These are phyloP conservation scores for Forbesichthys papilliferus DNA, from an alignment of 2,113 vertebrate species.

Conservation along the genomic window DNA sequence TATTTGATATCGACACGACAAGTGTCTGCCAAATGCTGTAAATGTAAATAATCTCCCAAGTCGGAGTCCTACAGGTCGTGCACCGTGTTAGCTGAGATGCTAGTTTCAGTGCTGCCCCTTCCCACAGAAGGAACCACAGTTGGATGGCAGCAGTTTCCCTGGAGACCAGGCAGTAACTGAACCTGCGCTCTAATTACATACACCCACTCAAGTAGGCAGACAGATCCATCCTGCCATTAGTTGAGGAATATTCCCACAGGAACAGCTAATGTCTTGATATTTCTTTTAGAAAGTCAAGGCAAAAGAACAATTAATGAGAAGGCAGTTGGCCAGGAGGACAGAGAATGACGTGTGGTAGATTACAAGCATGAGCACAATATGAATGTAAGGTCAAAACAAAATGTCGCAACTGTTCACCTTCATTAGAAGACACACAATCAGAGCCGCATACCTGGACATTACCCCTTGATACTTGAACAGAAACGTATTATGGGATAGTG, in stretches of 20 bases:
- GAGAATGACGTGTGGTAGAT: background rate
- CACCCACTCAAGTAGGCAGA: conserved; percentile 38
- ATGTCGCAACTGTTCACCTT: conserved; percentile 4
- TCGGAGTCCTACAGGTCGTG: background rate
- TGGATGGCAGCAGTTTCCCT: conserved; percentile 57
- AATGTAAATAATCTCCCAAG: too few relatives aligned
- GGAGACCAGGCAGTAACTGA: conserved; percentile 49
- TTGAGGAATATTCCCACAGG: conserved; percentile 23
- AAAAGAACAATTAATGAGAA: conserved; percentile 15
- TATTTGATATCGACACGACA: too few relatives aligned
- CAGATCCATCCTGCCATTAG: conserved; percentile 19
- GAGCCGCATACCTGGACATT: conserved; percentile 53
- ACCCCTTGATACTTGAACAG: conserved; percentile 48
- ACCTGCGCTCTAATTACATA: conserved; percentile 49
- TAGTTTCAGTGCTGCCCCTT: conserved; percentile 21
- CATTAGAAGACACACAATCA: conserved; percentile 16
- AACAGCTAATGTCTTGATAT: conserved; percentile 14
- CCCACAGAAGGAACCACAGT: conserved; percentile 45
- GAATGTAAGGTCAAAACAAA: background rate
- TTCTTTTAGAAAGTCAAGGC: conserved; percentile 18
- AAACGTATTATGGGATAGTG: background rate
- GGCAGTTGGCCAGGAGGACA: conserved; percentile 20
- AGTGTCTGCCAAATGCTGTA: too few relatives aligned
- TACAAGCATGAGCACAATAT: background rate
- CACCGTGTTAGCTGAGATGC: conserved; percentile 20